Base-by-base conservation (phyloP, 2,797 vertebrate genomes). In the Falco rusticolus region DNA sequence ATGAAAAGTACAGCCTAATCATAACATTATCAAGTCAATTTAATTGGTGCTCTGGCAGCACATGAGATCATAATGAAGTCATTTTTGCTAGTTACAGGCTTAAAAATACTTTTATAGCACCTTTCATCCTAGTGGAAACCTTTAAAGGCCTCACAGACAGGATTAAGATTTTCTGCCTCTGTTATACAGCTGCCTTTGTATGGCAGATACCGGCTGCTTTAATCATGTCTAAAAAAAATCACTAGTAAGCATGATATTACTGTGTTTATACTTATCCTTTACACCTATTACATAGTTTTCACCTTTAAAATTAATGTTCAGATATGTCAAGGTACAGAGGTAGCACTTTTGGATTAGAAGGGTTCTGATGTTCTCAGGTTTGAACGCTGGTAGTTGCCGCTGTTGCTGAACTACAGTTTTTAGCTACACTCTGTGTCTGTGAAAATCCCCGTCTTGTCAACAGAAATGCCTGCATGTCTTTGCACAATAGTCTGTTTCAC, bases 1-100 rank as follows among this genome's bases (percentile, higher is more conserved):
- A 97, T 97, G 96, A 97, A 97, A 97, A 96, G 90, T 96, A 86
- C 87, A 89, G 84, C 68, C 94, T 97, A 97, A 97, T 97, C 96
- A 96, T 89, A 96, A 97, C 94, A 95, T 91, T 97, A 96, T 96
- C 96, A 97, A 96, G 96, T 93, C 97, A 97, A 95, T 98, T 98
- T 98, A 97, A 97, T 97, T 97, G 95, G 95, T 97, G 96, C 94
- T 96, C 87, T 96, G 90, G 94, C 96, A 97, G 94, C 94, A 97
- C 97, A 96, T 96, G 97, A 97, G 97, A 97, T 97, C 97, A 95
- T 95, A 97, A 96, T 93, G 89, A 97, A 94, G 84, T 97, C 93
- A 95, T 97, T 97, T 97, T 95, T 97, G 78, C 91, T 93, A 97
- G 95, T 92, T 97, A 93, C 91, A 89, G 75, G 94, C 93, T 97